phyloP scores from a whole-genome alignment of 2,797 vertebrate genomes.

The Anisognathus igniventris region DNA sequence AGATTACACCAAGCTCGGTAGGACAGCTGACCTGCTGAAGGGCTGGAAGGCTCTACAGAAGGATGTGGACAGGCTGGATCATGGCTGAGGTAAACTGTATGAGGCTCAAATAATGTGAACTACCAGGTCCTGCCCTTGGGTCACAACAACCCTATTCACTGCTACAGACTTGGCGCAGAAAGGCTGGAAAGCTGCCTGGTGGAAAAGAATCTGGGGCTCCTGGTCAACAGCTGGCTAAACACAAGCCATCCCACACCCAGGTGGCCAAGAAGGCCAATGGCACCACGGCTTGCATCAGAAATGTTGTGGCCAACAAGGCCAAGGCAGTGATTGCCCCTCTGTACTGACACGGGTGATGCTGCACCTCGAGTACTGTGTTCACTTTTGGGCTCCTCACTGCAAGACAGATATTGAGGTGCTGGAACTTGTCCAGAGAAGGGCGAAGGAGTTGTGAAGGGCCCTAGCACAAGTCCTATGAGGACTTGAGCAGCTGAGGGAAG shows the following conservation, averaged over 20 bases:
- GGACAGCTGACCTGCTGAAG: background rate
- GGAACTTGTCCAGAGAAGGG: background rate
- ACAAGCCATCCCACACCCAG: background rate
- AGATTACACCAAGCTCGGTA: background rate
- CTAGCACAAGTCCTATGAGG: background rate
- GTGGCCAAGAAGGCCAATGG: background rate
- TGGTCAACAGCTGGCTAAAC: background rate
- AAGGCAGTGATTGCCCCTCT: background rate
- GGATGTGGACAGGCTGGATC: background rate
- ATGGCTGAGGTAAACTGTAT: background rate
- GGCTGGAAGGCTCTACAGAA: background rate
- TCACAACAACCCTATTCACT: background rate
- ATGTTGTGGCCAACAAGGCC: too few species aligned
- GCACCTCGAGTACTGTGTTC: rapidly evolving
- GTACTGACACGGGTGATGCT: too few species aligned
- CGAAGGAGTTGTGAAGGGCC: background rate
- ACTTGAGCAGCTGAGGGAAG: background rate
- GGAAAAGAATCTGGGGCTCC: background rate
- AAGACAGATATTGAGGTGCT: background rate
- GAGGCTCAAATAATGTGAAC: rapidly evolving
- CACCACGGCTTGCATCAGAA: background rate
- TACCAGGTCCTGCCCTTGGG: background rate
- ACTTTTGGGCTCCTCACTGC: background rate
- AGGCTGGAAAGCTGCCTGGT: background rate
- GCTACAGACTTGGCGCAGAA: background rate